Base-by-base conservation (phyloP, 1,140 invertebrate species). In the Saccostrea cuccullata region DNA sequence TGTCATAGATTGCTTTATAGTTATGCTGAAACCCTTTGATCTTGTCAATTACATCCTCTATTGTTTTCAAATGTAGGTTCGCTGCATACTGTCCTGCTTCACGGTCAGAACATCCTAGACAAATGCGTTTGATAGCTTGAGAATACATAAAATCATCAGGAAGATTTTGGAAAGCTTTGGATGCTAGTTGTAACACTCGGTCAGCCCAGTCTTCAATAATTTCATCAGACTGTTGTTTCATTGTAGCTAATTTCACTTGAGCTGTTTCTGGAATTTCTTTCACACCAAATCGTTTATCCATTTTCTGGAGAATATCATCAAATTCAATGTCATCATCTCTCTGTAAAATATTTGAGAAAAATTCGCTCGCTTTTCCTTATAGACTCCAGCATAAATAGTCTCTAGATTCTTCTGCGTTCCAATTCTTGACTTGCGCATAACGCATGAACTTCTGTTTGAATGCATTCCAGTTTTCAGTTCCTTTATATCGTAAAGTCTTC, bases 351-450 rank as follows among this genome's bases (percentile, higher is more conserved):
- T 70, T 73, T 12, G 55, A 55, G 36, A 83, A 90, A 58, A 55
- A 90, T 23, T 87, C 89, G 17, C 56, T 84, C 6, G 86, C 84
- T 73, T 86, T 90, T 11, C 84, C 86, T 36, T 90, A 70, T 15
- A 90, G 67, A 58, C 86, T 82, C 67, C 70, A 88, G 47, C 89
- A 87, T 1, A 90, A 11, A 20, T 88, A 64, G 40, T 90, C 56
- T 40, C 12, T 82, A 36, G 17, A 55, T 6, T 90, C 70, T 0
- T n/a, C 4, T 9, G 36, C 13, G 1, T 20, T 40, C 86, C 55
- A 87, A 30, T 83, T 67, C 2, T 30, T 40, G 17, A 55, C 67
- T 23, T 89, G 26, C 0, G 58, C 30, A 70, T 17, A 82, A 12
- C 47, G 23, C 9, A 9, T 23, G 23, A 85, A 89, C 55, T 77